A percentile compares a stretch with the other conserved stretches of the same genome.
phyloP scores from a whole-genome alignment of 2,113 vertebrate genomes.

The Sphyrna mokarran region DNA sequence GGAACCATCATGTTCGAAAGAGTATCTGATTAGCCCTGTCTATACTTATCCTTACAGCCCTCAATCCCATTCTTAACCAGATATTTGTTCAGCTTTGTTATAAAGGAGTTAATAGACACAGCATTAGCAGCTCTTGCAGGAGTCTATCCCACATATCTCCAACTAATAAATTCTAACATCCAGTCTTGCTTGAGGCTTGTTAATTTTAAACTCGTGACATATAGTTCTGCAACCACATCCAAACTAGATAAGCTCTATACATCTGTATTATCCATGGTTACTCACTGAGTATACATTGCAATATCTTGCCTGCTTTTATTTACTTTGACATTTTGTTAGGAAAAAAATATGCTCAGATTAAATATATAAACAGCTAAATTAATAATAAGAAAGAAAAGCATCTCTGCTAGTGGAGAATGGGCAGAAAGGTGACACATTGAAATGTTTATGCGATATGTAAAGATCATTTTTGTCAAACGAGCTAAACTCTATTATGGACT shows the following conservation, averaged over 20 bases:
- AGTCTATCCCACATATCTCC: slow-evolving; percentile 22
- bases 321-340: slow-evolving; percentile 10
- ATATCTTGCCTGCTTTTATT: slow-evolving; percentile 15
- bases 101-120: slow-evolving; percentile 23
- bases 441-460: no score
- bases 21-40: slow-evolving; percentile 30
- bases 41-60: not conserved
- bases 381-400: not conserved
- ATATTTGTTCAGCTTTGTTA: slow-evolving; percentile 29
- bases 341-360: slow-evolving; percentile 13
- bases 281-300: not conserved
- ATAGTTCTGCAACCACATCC: not conserved
- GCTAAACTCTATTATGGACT: no score
- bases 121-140: slow-evolving; percentile 24
- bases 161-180: slow-evolving; percentile 20
- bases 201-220: slow-evolving; percentile 34
- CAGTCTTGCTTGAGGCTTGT: slow-evolving; percentile 35
- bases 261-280: not conserved
- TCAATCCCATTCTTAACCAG: slow-evolving; percentile 24
- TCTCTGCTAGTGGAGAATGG: not conserved
- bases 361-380: not conserved
- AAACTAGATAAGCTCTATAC: not conserved
- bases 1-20: slow-evolving; percentile 17
- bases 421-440: no score
- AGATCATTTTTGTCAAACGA: no score